Conservation (phyloP, 37 sponge, comb jelly and placozoan species). For the Amphimedon queenslandica region DNA sequence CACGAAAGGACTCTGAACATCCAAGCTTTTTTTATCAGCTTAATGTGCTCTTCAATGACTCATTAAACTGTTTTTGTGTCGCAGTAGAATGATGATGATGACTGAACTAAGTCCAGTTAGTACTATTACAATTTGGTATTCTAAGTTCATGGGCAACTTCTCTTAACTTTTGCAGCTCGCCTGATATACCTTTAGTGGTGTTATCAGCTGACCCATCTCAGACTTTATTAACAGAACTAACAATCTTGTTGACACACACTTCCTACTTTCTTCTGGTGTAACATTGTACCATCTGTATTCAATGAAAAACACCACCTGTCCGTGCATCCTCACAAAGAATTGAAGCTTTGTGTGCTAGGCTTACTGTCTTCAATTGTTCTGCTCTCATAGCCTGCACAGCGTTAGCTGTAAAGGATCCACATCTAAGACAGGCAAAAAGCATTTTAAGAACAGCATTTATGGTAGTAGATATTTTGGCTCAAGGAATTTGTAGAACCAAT, state of each 20-base stretch:
- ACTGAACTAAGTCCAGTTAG: slow-evolving; percentile 9
- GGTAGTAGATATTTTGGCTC: neutral
- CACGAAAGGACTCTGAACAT: neutral
- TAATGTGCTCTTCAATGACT: slow-evolving; percentile 4
- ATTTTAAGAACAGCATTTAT: slow-evolving; percentile 8
- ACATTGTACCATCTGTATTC: slow-evolving; percentile 27
- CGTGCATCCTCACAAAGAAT: neutral
- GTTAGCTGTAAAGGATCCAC: neutral
- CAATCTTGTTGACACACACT: slow-evolving; percentile 9
- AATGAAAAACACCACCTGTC: neutral
- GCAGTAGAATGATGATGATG: slow-evolving; percentile 13
- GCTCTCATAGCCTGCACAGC: slow-evolving; percentile 17
- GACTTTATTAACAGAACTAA: slow-evolving; percentile 1
- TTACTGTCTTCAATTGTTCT: slow-evolving; percentile 12
- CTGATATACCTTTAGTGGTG: neutral
- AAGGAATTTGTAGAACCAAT: slow-evolving; percentile 7
- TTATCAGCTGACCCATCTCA: slow-evolving; percentile 13
- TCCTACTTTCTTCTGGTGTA: slow-evolving; percentile 6
- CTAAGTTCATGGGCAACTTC: slow-evolving; percentile 9
- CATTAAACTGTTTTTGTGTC: slow-evolving; percentile 20
- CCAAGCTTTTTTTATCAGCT: slow-evolving; percentile 16
- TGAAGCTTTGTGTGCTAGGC: slow-evolving; percentile 24
- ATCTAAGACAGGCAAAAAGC: slow-evolving; percentile 7
- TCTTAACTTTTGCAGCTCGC: neutral
- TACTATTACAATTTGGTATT: slow-evolving; percentile 4